phyloP scores from a whole-genome alignment of 2,797 vertebrate species.

The Oreochromis mossambicus region DNA sequence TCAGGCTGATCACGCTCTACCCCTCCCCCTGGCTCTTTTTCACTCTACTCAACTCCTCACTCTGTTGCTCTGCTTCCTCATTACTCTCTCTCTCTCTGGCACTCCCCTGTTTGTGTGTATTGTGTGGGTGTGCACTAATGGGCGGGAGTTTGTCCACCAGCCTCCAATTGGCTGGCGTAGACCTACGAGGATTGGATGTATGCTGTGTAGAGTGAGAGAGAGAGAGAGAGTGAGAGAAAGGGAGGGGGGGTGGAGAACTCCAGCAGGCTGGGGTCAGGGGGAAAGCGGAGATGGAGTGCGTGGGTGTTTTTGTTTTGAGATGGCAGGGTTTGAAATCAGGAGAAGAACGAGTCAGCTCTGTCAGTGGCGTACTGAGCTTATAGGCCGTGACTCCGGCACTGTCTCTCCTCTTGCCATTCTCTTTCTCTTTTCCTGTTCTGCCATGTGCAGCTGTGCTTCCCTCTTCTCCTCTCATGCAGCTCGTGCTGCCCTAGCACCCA shows the following conservation, averaged over 20 bases:
- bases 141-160: slow-evolving; percentile 66
- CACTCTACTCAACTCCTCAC: slow-evolving; percentile 54
- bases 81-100: slow-evolving; percentile 47
- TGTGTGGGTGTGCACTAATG: slow-evolving; percentile 76
- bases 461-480: slow-evolving; percentile 37
- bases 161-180: slow-evolving; percentile 71
- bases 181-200: slow-evolving; percentile 62
- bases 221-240: not conserved
- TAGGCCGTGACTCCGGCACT: slow-evolving; percentile 53
- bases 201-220: slow-evolving; percentile 64
- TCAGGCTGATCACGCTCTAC: slow-evolving; percentile 45
- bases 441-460: slow-evolving; percentile 59
- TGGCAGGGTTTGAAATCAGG: slow-evolving; percentile 77
- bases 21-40: slow-evolving; percentile 55
- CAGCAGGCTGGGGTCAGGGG: slow-evolving; percentile 75
- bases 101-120: slow-evolving; percentile 68
- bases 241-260: slow-evolving; percentile 42
- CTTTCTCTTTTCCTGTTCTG: slow-evolving; percentile 27
- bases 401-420: slow-evolving; percentile 34
- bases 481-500: slow-evolving; percentile 51
- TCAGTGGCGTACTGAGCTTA: slow-evolving; percentile 63
- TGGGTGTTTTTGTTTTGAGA: slow-evolving; percentile 86
- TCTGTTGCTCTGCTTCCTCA: slow-evolving; percentile 57
- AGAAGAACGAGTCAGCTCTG: slow-evolving; percentile 64
- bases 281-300: slow-evolving; percentile 76